These are phyloP conservation scores for Sebastes paucispinis DNA, from an alignment of 2,797 vertebrate species.

Conservation along the genomic window DNA sequence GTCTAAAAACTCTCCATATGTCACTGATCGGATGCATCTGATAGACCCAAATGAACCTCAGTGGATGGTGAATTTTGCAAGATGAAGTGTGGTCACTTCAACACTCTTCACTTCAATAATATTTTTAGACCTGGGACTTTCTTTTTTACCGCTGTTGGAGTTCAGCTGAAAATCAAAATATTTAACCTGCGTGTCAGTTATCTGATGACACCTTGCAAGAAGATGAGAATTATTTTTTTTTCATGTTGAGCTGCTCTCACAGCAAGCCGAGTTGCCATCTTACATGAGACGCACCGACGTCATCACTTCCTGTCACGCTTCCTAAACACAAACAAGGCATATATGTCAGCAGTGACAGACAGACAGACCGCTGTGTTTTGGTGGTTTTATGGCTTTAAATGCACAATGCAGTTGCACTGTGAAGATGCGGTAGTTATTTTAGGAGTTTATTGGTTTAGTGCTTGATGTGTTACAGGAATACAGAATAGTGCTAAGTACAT, in stretches of 20 bases:
- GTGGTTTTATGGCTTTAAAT: constrained; percentile 29
- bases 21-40: not conserved
- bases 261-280: constrained; percentile 7
- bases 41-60: not conserved
- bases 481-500: not conserved
- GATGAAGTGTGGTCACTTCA: not conserved
- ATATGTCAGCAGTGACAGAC: constrained; percentile 4
- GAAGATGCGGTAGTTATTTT: not conserved
- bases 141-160: not conserved
- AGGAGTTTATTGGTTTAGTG: too few relatives aligned
- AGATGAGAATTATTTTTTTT: constrained; percentile 51
- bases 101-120: not conserved
- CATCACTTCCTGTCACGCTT: constrained; percentile 68
- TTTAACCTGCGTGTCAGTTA: not conserved
- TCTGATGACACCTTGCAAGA: not conserved
- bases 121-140: not conserved
- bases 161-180: not conserved
- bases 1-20: not conserved
- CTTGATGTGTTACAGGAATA: not conserved
- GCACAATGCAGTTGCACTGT: not conserved
- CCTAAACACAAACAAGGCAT: constrained; percentile 29
- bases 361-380: constrained; percentile 18
- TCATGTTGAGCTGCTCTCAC: constrained; percentile 44
- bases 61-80: not conserved
- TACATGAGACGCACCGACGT: constrained; percentile 42